Evolutionary conservation across 1,140 invertebrate species (phyloP).

Genomic region (Drosophila kepulauana): DNA sequence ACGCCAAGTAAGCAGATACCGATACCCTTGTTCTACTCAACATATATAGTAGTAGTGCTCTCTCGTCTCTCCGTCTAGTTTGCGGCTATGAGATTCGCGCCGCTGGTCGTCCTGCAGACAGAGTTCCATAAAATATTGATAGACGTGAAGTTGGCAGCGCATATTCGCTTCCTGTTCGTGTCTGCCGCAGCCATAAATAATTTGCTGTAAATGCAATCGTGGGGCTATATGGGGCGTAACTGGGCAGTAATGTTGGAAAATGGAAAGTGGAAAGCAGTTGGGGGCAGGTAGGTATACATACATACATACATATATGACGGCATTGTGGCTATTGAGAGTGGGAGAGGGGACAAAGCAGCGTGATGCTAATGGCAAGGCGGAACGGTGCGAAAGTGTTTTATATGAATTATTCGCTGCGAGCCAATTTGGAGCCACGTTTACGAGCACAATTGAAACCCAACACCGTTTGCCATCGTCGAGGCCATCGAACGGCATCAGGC

Average conservation of each 20-base stretch:
- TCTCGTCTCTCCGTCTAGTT: constrained; percentile 20
- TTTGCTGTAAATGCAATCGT: constrained; percentile 83
- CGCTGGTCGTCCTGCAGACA: constrained; percentile 68
- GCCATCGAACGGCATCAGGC: constrained; percentile 47
- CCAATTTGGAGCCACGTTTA: constrained; percentile 82
- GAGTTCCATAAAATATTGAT: constrained; percentile 84
- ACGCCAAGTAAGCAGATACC: constrained; percentile 54
- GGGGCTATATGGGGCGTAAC: constrained; percentile 70
- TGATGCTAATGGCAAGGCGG: constrained; percentile 77
- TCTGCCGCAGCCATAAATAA: constrained; percentile 84
- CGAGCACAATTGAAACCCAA: constrained; percentile 80
- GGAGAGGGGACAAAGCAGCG: constrained; percentile 15
- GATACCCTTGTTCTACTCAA: constrained; percentile 54
- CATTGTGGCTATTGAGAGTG: constrained; percentile 1
- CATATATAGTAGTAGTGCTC: constrained; percentile 7
- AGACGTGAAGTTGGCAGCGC: constrained; percentile 81
- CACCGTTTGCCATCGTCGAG: constrained; percentile 39
- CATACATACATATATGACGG: constrained; percentile 5
- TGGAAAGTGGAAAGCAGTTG: not conserved
- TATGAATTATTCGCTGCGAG: constrained; percentile 80
- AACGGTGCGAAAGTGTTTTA: constrained; percentile 81
- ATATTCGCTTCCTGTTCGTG: constrained; percentile 79
- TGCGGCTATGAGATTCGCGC: constrained; percentile 41
- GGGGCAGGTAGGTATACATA: not conserved
- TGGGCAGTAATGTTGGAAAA: constrained; percentile 2